A percentile compares a stretch with the other conserved stretches of the same genome.
Evolutionary conservation across 2,888 invertebrate species (phyloP).

Genomic region (Clivina fossor): DNA sequence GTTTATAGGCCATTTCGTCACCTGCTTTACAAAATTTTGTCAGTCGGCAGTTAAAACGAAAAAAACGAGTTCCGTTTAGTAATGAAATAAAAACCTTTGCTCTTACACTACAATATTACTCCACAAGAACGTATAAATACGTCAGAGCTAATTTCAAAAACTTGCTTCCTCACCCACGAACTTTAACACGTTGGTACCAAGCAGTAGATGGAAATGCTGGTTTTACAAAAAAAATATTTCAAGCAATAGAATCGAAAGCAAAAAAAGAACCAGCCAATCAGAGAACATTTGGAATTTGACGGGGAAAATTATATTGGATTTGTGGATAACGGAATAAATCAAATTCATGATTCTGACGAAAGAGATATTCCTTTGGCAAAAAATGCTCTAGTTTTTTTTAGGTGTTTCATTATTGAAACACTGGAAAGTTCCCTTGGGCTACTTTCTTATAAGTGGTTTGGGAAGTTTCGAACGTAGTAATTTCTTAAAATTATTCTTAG

Average conservation of each 20-base stretch:
- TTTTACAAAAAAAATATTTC: conserved; percentile 7
- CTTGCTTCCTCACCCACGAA: conserved; percentile 6
- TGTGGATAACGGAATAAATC: not conserved
- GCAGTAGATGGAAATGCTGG: conserved; percentile 6
- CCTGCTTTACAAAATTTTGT: conserved; percentile 5
- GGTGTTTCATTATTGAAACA: not conserved
- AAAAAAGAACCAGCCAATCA: not conserved
- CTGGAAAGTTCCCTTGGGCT: conserved; percentile 3
- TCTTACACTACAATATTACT: conserved; percentile 8
- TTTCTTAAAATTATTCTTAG: not conserved
- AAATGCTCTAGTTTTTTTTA: conserved; percentile 10
- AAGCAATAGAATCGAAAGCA: not conserved
- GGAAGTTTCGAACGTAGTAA: not conserved
- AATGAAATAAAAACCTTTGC: conserved; percentile 12
- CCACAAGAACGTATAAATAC: conserved; percentile 8
- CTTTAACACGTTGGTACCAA: conserved; percentile 7
- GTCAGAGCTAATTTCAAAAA: conserved; percentile 4
- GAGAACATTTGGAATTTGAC: conserved; percentile 9
- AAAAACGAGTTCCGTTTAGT: conserved; percentile 4
- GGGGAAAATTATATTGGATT: conserved; percentile 2
- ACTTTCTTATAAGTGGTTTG: conserved; percentile 6
- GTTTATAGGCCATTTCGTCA: conserved; percentile 10
- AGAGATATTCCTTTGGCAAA: not conserved
- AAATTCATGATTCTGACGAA: not conserved
- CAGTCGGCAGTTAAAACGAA: conserved; percentile 1